Evolutionary conservation across 1,140 invertebrate genomes (phyloP), one percentile per base, ranked within the genome.

Genomic region (Stratiolaelaps scimitus): DNA sequence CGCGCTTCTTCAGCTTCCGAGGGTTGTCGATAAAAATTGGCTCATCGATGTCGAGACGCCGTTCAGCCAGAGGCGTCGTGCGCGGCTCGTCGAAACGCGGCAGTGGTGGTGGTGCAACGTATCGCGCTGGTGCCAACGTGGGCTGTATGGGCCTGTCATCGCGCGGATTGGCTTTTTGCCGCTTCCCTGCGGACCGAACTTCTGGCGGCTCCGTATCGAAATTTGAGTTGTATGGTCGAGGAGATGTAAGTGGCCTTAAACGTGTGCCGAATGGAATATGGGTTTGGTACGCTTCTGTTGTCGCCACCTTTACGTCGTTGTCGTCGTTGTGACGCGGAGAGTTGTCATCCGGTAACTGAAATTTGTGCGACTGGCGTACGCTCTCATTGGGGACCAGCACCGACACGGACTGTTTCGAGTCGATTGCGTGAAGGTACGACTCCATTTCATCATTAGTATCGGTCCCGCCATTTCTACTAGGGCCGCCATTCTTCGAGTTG

Each of bases 241-340:
- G 53, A 34, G 53, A 60, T 23, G 53, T 29, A 26, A 60, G 53
- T 17, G 53, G 53, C 53, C 53, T 26, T 34, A 60, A 26, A 17
- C 53, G 26, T 13, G 53, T 60, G 13, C 53, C 53, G 53, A 60
- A 60, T 23, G 53, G 53, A 29, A 60, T 60, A 26, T 60, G 53
- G 26, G 53, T 60, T 34, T 60, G 53, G 10, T 60, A 60, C 15
- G 53, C 26, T 26, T 60, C 53, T 26, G 53, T 60, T 26, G 53
- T 60, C 10, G 34, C 10, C 26, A 60, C 53, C 2, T 60, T 60
- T 34, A 60, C 17, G 34, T 60, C 53, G 4, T 19, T 34, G 10
- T 40, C 34, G 10, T 40, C 34, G 34, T 40, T 40, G 10, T 10
- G 34, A 10, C 34, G 34, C 10, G 34, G 5, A 4, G 34, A 4